These are phyloP conservation scores for Arnoldichthys spilopterus DNA, from an alignment of 2,797 vertebrate genomes.

Conservation along the genomic window DNA sequence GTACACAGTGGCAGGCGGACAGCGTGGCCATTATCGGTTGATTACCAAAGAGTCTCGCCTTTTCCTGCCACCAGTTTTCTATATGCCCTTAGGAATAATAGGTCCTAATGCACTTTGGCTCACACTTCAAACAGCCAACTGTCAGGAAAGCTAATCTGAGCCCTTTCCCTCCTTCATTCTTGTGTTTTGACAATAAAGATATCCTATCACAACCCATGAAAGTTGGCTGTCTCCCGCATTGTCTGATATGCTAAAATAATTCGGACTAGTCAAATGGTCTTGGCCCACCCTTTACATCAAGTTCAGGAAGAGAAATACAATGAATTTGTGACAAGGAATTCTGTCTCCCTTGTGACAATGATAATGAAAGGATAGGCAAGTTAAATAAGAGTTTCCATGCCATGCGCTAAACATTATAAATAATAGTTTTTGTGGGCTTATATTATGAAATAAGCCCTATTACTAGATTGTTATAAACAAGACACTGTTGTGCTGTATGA, in stretches of 20 bases:
- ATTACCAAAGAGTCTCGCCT: conserved; percentile 83
- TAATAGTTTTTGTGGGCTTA: no score
- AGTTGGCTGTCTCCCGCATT: conserved; percentile 73
- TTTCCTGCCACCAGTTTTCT: conserved; percentile 77
- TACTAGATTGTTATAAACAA: no score
- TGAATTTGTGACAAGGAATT: conserved; percentile 50
- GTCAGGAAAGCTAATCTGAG: conserved; percentile 81
- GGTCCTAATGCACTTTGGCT: conserved; percentile 82
- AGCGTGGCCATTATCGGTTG: conserved; percentile 79
- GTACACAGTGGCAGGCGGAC: conserved; percentile 65
- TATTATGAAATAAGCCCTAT: no score
- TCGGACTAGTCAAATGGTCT: conserved; percentile 60
- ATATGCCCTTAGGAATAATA: conserved; percentile 76
- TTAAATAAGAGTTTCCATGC: conserved; percentile 9
- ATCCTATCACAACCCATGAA: conserved; percentile 79
- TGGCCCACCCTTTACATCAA: conserved; percentile 55
- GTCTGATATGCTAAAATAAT: conserved; percentile 66
- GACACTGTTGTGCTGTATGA: no score
- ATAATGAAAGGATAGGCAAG: neutral
- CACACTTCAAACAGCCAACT: conserved; percentile 77
- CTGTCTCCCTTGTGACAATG: neutral
- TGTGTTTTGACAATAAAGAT: conserved; percentile 87
- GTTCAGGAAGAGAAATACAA: conserved; percentile 54
- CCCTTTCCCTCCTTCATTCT: conserved; percentile 78
- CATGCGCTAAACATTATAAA: neutral